A percentile compares a stretch with the other conserved stretches of the same genome.
These are phyloP conservation scores for Busseola fusca DNA, from an alignment of 2,888 invertebrate species.

Conservation along the genomic window DNA sequence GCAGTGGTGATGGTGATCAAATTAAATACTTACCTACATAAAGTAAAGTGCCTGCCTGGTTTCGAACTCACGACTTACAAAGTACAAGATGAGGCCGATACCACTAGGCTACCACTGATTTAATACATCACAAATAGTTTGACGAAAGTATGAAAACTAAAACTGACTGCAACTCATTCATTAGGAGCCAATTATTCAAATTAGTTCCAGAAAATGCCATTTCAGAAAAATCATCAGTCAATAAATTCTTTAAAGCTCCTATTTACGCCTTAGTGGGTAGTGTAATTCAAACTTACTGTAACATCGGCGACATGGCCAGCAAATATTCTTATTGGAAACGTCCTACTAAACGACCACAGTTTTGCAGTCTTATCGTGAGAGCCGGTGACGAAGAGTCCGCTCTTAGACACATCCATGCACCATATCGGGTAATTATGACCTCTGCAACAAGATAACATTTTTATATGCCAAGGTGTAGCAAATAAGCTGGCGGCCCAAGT, in stretches of 20 bases:
- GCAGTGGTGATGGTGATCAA: too few relatives aligned
- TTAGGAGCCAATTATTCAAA: neutral
- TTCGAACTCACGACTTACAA: neutral
- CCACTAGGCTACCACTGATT: neutral
- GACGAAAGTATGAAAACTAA: neutral
- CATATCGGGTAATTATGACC: slow-evolving; percentile 97
- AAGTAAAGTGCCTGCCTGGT: neutral
- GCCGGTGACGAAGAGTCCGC: slow-evolving; percentile 92
- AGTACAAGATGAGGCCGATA: neutral
- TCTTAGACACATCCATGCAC: slow-evolving; percentile 92
- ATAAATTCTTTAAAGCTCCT: neutral
- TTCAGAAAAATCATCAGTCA: neutral
- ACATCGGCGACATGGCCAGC: slow-evolving; percentile 97
- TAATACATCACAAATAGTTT: too few relatives aligned
- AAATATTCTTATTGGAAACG: slow-evolving; percentile 94
- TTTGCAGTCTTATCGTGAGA: slow-evolving; percentile 94
- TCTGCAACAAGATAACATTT: slow-evolving; percentile 71
- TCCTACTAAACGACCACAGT: slow-evolving; percentile 94
- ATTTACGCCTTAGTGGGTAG: neutral
- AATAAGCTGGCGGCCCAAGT: neutral
- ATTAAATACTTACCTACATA: neutral
- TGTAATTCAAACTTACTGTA: slow-evolving; percentile 89
- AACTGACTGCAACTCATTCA: neutral
- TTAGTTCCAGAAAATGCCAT: neutral
- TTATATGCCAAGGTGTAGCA: neutral